Evolutionary conservation across 2,888 invertebrate species (phyloP).

Genomic region (Callyntrura guangdongensis): DNA sequence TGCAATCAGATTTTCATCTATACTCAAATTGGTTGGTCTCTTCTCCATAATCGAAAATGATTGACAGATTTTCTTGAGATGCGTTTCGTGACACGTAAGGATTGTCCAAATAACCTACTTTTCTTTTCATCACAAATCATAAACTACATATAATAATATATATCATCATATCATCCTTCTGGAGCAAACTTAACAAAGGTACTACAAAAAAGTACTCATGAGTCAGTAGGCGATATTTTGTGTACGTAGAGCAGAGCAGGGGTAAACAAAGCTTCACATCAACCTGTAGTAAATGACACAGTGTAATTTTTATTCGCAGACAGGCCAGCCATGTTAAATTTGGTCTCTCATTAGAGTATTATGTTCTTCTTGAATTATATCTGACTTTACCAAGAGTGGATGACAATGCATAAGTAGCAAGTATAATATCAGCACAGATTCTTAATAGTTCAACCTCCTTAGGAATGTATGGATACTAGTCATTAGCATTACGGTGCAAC

Average conservation of each 20-base stretch:
- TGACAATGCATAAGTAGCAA: slow-evolving; percentile 19
- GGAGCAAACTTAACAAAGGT: too few relatives aligned
- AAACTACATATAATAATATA: too few relatives aligned
- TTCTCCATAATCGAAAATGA: too few relatives aligned
- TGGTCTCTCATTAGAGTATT: neutral
- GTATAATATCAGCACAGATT: slow-evolving; percentile 28
- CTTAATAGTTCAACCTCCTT: slow-evolving; percentile 76
- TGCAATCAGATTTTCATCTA: too few relatives aligned
- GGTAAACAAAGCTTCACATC: slow-evolving; percentile 25
- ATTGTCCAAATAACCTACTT: slow-evolving; percentile 21
- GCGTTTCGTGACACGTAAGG: neutral
- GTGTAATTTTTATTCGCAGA: neutral
- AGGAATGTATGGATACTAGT: slow-evolving; percentile 75
- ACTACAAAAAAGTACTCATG: too few relatives aligned
- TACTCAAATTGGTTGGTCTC: too few relatives aligned
- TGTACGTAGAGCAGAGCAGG: too few relatives aligned
- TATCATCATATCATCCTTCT: slow-evolving; percentile 24
- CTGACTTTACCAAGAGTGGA: neutral
- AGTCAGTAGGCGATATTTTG: too few relatives aligned
- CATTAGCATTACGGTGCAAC: slow-evolving; percentile 76
- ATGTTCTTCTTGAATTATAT: slow-evolving; percentile 14
- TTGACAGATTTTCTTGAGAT: too few relatives aligned
- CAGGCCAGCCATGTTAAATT: neutral
- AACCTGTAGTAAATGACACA: neutral
- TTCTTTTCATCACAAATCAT: slow-evolving; percentile 24